phyloP scores from a whole-genome alignment of 2,888 invertebrate genomes.

The Limnephilus lunatus region DNA sequence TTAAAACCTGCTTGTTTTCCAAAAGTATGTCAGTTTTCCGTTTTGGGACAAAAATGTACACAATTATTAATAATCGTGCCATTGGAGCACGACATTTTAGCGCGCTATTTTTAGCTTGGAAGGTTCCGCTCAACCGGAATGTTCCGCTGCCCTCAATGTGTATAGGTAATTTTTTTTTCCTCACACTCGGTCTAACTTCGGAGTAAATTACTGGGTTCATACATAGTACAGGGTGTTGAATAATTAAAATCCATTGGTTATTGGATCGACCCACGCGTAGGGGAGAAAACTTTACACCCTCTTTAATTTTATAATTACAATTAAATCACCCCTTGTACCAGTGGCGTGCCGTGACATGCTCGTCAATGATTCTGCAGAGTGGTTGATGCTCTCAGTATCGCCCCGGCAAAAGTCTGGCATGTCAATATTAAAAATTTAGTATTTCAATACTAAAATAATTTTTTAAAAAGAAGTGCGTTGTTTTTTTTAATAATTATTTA shows the following conservation, averaged over 20 bases:
- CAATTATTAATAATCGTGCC: not conserved
- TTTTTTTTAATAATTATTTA: too few species aligned
- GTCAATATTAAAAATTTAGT: too few species aligned
- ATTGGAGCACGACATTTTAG: not conserved
- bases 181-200: not conserved
- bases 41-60: not conserved
- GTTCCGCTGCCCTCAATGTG: not conserved
- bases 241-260: not conserved
- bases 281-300: not conserved
- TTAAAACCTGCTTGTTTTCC: not conserved
- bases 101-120: not conserved
- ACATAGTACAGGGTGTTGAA: not conserved
- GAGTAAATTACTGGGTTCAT: not conserved
- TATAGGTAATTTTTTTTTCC: not conserved
- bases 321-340: not conserved
- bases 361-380: not conserved
- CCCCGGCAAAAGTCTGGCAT: too few species aligned
- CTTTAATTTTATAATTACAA: conserved; percentile 2
- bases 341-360: not conserved
- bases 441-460: too few species aligned
- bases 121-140: not conserved
- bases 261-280: not conserved
- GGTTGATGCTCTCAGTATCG: too few species aligned
- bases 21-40: not conserved
- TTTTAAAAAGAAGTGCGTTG: too few species aligned